A percentile compares a stretch with the other conserved stretches of the same genome.
Conservation (phyloP, 2,888 invertebrate species). For the Chrysina gloriosa region DNA sequence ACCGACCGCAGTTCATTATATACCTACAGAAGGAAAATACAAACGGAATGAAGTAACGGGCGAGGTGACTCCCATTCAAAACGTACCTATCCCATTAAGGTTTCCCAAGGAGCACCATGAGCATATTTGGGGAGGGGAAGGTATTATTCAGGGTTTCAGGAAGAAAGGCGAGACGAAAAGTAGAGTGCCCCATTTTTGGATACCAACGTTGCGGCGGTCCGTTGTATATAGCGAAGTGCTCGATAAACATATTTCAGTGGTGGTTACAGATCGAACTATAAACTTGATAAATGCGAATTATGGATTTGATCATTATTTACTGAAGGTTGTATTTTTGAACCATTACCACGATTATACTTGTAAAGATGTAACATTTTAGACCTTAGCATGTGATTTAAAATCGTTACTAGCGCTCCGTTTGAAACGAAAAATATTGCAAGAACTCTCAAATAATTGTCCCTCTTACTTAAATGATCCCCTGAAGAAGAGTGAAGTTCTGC, state of each 20-base stretch:
- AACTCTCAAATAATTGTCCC: constrained; percentile 76
- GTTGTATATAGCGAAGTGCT: constrained; percentile 92
- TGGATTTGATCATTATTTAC: constrained; percentile 95
- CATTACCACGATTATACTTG: background rate
- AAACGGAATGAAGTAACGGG: constrained; percentile 79
- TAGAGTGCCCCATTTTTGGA: constrained; percentile 88
- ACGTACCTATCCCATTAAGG: constrained; percentile 79
- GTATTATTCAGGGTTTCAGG: constrained; percentile 87
- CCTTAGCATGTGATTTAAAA: constrained; percentile 90
- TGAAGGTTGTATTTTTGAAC: constrained; percentile 71
- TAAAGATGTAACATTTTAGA: constrained; percentile 67
- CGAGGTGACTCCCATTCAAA: constrained; percentile 80
- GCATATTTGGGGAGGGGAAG: constrained; percentile 98
- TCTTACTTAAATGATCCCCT: constrained; percentile 74
- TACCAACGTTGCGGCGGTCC: constrained; percentile 81
- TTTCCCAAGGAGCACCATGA: constrained; percentile 83
- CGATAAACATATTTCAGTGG: constrained; percentile 83
- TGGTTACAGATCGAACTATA: constrained; percentile 87
- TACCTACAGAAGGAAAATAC: constrained; percentile 80
- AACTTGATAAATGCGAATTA: constrained; percentile 87
- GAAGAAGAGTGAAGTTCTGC: constrained; percentile 77
- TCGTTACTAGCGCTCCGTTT: constrained; percentile 87
- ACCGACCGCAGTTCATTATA: constrained; percentile 74
- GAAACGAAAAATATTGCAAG: constrained; percentile 85
- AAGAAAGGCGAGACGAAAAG: constrained; percentile 71